Percentiles rank a stretch among this genome's conserved stretches.
Conservation (phyloP, 2,113 vertebrate genomes). For the Myiagra hebetior region DNA sequence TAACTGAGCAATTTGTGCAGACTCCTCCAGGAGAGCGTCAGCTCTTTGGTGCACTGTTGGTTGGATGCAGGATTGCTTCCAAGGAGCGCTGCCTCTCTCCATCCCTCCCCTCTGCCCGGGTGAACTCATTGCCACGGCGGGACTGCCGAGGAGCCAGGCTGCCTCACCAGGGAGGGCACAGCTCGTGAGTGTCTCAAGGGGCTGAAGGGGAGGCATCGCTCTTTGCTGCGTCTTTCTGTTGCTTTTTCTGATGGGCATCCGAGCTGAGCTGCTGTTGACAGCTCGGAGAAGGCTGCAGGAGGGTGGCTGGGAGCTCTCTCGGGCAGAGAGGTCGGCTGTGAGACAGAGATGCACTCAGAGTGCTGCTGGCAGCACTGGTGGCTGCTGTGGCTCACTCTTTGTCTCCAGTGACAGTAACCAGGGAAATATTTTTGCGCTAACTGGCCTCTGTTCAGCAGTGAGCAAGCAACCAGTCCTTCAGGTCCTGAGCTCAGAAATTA, state of each 20-base stretch:
- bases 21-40: not conserved
- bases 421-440: not conserved
- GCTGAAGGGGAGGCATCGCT: not conserved
- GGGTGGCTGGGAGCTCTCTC: not conserved
- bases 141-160: not conserved
- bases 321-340: not conserved
- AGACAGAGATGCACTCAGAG: not conserved
- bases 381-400: not conserved
- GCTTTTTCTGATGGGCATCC: not conserved
- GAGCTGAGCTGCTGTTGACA: not conserved
- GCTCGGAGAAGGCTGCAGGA: not conserved
- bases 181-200: not conserved
- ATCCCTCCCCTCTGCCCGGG: not conserved
- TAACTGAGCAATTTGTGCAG: not conserved
- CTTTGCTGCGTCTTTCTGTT: not conserved
- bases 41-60: not conserved
- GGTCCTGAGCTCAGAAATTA: not conserved
- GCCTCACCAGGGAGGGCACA: not conserved
- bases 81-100: not conserved
- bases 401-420: not conserved
- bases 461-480: not conserved
- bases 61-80: not conserved
- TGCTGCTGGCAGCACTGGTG: not conserved
- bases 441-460: not conserved
- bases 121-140: not conserved